phyloP scores from a whole-genome alignment of 2,113 vertebrate species.

The Varanus salvator region DNA sequence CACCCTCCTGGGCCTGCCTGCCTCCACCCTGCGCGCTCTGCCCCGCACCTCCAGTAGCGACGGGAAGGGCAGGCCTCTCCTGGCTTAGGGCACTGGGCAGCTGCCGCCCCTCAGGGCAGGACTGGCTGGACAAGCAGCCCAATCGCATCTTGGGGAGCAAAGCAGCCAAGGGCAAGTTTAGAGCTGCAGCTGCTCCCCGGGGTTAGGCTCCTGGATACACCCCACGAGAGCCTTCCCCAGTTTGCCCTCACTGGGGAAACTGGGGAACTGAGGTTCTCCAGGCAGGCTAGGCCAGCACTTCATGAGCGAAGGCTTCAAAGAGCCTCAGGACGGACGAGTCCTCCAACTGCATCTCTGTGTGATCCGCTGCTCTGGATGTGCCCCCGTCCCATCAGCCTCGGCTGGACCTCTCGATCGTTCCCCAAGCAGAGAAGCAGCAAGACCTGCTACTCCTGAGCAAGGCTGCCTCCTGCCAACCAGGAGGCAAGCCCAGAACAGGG shows the following conservation, averaged over 20 bases:
- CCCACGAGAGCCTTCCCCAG: not conserved
- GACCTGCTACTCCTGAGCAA: not conserved
- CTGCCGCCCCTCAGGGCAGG: not conserved
- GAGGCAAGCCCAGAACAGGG: not conserved
- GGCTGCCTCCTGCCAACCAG: not conserved
- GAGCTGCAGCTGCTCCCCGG: too few relatives aligned
- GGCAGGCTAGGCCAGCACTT: not conserved
- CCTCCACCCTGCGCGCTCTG: conserved; percentile 5
- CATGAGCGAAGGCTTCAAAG: not conserved
- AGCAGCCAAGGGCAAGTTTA: not conserved
- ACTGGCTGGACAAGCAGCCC: not conserved
- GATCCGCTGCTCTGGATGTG: not conserved
- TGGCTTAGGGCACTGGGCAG: not conserved
- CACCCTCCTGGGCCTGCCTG: conserved; percentile 34
- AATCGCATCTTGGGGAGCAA: not conserved
- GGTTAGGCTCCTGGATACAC: not conserved
- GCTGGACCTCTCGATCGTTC: not conserved
- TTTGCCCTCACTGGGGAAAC: too few relatives aligned
- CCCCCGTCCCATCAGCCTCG: not conserved
- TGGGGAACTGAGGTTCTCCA: too few relatives aligned
- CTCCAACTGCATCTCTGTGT: too few relatives aligned
- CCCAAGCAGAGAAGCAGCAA: not conserved
- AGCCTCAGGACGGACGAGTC: not conserved
- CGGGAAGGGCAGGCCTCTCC: too few relatives aligned
- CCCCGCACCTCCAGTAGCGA: too few relatives aligned